Conservation (phyloP, 1,140 invertebrate genomes). For the Pogonognathellus flavescens region DNA sequence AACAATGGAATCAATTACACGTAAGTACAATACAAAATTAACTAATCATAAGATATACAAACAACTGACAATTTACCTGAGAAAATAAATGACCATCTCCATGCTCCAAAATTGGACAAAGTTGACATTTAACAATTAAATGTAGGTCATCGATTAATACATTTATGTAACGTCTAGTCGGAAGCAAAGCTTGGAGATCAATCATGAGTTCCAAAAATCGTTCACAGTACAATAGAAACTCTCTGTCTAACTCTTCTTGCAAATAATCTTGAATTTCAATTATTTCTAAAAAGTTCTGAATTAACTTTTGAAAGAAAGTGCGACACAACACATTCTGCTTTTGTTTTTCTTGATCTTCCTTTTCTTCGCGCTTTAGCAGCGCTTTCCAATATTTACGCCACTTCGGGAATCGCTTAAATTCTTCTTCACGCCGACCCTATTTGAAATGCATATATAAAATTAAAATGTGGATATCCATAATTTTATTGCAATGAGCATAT, state of each 20-base stretch:
- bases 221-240: conserved; percentile 89
- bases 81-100: conserved; percentile 92
- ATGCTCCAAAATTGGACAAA: conserved; percentile 82
- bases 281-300: conserved; percentile 90
- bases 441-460: neutral
- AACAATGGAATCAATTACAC: no score
- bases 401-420: conserved; percentile 88
- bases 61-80: conserved; percentile 86
- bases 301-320: conserved; percentile 87
- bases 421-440: conserved; percentile 81
- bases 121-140: conserved; percentile 88
- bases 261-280: conserved; percentile 74
- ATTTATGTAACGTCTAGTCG: conserved; percentile 97
- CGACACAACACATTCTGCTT: conserved; percentile 83
- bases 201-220: conserved; percentile 96
- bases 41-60: no score
- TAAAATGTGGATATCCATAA: neutral
- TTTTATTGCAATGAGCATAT: no score
- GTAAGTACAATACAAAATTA: no score
- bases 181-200: conserved; percentile 94
- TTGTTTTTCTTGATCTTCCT: conserved; percentile 77
- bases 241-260: conserved; percentile 73
- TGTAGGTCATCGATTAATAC: conserved; percentile 95
- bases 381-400: conserved; percentile 94
- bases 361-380: conserved; percentile 85